Evolutionary conservation across 1,140 invertebrate species (phyloP).

Genomic region (Bombus superbus): DNA sequence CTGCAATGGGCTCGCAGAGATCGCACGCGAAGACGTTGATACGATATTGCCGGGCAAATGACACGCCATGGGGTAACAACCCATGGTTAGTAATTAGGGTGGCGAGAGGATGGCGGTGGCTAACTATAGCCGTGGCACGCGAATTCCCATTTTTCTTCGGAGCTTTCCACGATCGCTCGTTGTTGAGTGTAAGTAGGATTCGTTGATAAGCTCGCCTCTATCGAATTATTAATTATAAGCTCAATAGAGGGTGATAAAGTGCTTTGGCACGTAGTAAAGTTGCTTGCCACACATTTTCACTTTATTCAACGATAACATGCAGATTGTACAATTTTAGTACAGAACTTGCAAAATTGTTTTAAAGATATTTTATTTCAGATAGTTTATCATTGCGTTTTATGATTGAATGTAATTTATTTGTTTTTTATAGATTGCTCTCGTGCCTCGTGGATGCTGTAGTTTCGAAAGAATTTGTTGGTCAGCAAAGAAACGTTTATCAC

Average conservation of each 20-base stretch:
- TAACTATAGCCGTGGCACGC: conserved; percentile 72
- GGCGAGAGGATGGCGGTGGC: conserved; percentile 54
- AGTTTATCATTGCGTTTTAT: not conserved
- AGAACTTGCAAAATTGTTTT: too few species aligned
- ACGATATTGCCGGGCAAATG: conserved; percentile 78
- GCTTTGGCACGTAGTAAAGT: conserved; percentile 20
- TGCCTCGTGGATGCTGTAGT: not conserved
- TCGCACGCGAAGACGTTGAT: conserved; percentile 72
- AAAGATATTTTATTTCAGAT: not conserved
- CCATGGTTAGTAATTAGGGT: conserved; percentile 77
- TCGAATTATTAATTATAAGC: conserved; percentile 49
- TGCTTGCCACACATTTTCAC: not conserved
- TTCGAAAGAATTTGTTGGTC: not conserved
- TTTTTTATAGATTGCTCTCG: not conserved
- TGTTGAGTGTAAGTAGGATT: conserved; percentile 40
- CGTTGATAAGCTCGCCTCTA: conserved; percentile 28
- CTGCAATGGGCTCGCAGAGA: conserved; percentile 63
- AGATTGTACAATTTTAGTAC: not conserved
- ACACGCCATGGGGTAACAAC: conserved; percentile 80
- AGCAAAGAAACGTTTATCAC: too few species aligned
- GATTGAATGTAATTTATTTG: not conserved
- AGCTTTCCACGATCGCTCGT: conserved; percentile 39
- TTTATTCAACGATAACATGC: not conserved
- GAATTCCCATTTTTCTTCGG: conserved; percentile 70
- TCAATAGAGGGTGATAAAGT: conserved; percentile 8